Conservation (phyloP, 2,797 vertebrate species). For the Gallirallus australis region DNA sequence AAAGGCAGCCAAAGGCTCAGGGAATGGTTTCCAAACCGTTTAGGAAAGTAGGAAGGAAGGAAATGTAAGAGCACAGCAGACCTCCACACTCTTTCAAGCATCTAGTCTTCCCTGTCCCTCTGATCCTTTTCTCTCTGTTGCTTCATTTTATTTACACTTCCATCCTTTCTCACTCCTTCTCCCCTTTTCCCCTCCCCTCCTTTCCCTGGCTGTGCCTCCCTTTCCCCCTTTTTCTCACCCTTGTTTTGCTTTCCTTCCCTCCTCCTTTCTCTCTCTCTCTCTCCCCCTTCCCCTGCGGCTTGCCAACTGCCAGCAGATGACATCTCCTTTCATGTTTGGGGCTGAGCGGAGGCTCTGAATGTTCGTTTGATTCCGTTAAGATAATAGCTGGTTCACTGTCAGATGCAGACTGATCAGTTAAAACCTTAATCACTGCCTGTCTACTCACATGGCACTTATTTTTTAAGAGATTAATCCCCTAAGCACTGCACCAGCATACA, state of each 20-base stretch:
- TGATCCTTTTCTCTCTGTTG: neutral
- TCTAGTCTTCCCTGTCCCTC: neutral
- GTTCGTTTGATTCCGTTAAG: constrained; percentile 99
- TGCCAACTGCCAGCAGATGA: constrained; percentile 98
- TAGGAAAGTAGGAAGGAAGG: neutral
- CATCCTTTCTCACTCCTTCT: constrained; percentile 1
- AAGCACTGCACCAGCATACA: constrained; percentile 83
- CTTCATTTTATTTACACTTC: neutral
- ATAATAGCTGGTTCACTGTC: constrained; percentile 99
- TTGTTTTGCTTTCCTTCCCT: constrained; percentile 66
- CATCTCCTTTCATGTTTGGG: constrained; percentile 99
- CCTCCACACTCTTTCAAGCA: neutral
- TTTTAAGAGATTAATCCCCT: constrained; percentile 91
- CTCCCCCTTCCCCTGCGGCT: constrained; percentile 83
- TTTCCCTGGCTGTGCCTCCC: constrained; percentile 70
- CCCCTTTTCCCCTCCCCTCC: neutral
- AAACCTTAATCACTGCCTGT: constrained; percentile 99
- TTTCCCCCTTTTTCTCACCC: constrained; percentile 59
- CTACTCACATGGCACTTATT: constrained; percentile 98
- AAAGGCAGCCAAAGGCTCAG: neutral
- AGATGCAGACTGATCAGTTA: constrained; percentile 99
- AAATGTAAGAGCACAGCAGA: neutral
- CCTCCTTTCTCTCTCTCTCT: constrained; percentile 64
- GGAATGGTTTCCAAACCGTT: neutral
- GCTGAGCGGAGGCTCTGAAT: constrained; percentile 96